phyloP scores from a whole-genome alignment of 2,797 vertebrate species.

The Glossophaga mutica region DNA sequence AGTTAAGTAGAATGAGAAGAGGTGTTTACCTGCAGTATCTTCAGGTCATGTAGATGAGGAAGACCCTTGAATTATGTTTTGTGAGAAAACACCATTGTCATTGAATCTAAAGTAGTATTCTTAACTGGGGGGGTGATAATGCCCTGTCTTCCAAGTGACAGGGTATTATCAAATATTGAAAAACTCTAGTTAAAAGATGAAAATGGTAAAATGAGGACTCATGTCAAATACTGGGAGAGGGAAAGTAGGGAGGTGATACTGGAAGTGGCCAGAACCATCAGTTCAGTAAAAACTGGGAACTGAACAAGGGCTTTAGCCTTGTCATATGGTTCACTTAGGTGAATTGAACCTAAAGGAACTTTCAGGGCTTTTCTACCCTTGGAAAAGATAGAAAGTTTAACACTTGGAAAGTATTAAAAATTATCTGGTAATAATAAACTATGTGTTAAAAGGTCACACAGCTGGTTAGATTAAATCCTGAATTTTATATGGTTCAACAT shows the following conservation, averaged over 20 bases:
- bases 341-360: background rate
- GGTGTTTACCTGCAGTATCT: background rate
- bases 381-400: too few relatives aligned
- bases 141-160: background rate
- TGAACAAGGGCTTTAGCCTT: background rate
- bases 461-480: conserved; percentile 4
- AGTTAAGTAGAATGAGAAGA: background rate
- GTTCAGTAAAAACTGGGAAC: background rate
- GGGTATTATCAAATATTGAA: too few relatives aligned
- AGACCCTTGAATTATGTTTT: background rate
- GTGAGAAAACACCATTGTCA: background rate
- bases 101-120: background rate
- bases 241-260: rapidly evolving
- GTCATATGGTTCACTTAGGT: rapidly evolving
- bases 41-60: background rate
- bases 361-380: background rate
- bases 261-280: rapidly evolving
- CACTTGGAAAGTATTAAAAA: background rate
- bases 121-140: background rate
- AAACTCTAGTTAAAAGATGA: background rate
- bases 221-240: background rate
- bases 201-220: background rate
- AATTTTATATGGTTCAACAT: background rate
- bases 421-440: background rate
- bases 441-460: background rate